Evolutionary conservation across 1,140 invertebrate species (phyloP).

Genomic region (Ceratosolen solmsi): DNA sequence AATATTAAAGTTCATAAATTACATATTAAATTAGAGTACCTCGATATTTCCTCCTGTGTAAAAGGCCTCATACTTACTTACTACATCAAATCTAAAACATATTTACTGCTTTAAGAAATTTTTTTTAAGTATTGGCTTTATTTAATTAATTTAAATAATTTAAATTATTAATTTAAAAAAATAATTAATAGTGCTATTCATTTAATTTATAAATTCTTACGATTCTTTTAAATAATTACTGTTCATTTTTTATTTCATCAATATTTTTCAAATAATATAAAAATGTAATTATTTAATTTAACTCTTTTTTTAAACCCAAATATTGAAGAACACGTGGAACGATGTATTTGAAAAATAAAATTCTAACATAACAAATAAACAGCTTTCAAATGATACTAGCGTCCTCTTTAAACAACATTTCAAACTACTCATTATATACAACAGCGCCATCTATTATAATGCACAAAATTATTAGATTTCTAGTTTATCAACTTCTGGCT

Average conservation of each 20-base stretch:
- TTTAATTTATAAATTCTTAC: constrained; percentile 54
- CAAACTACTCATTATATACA: neutral
- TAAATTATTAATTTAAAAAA: constrained; percentile 5
- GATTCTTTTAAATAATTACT: constrained; percentile 56
- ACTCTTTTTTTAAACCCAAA: neutral
- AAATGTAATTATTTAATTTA: too few species aligned
- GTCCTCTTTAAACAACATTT: neutral
- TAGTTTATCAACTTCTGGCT: constrained; percentile 40
- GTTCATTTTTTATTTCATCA: constrained; percentile 54
- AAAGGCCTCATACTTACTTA: constrained; percentile 85
- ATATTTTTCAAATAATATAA: neutral
- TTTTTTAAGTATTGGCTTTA: neutral
- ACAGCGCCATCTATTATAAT: constrained; percentile 17
- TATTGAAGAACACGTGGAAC: constrained; percentile 30
- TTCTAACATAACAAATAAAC: neutral
- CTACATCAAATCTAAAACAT: constrained; percentile 83
- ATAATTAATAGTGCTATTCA: neutral
- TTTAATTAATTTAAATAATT: neutral
- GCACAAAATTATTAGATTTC: neutral
- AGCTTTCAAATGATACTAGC: neutral
- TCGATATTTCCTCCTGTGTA: constrained; percentile 87
- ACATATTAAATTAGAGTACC: constrained; percentile 62
- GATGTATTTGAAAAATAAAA: neutral
- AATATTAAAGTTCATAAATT: constrained; percentile 23
- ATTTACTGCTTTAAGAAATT: constrained; percentile 75